Conservation (phyloP, 1,140 invertebrate genomes). For the Oryzaephilus surinamensis region DNA sequence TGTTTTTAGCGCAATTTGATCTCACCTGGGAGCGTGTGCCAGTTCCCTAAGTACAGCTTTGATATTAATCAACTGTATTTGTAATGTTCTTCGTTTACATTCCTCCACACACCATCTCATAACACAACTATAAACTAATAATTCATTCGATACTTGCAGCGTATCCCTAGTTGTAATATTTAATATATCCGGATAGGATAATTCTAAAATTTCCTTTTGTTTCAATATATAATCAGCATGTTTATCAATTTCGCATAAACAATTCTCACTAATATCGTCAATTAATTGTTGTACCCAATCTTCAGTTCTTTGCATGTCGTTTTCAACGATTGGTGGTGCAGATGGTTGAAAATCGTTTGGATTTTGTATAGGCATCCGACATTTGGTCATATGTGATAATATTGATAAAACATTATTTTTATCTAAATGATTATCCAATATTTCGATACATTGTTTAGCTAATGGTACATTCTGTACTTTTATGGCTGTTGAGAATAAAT, state of each 20-base stretch:
- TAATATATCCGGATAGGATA: constrained; percentile 28
- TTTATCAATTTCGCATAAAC: constrained; percentile 29
- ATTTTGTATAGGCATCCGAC: constrained; percentile 14
- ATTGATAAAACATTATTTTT: constrained; percentile 25
- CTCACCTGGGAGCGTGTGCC: constrained; percentile 26
- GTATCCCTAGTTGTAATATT: constrained; percentile 26
- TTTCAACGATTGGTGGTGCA: constrained; percentile 30
- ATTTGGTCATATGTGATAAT: constrained; percentile 21
- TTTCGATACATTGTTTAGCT: constrained; percentile 30
- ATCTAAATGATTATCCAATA: constrained; percentile 24
- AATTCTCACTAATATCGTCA: constrained; percentile 27
- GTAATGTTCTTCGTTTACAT: constrained; percentile 21
- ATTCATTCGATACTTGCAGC: constrained; percentile 26
- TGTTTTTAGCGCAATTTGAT: constrained; percentile 7
- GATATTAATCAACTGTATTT: constrained; percentile 17
- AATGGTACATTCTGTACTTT: constrained; percentile 28
- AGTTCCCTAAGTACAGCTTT: constrained; percentile 27
- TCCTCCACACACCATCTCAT: constrained; percentile 27
- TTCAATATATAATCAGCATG: constrained; percentile 28
- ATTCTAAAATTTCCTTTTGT: constrained; percentile 25
- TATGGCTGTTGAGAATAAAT: constrained; percentile 27
- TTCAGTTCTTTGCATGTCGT: constrained; percentile 23
- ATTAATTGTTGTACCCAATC: constrained; percentile 28
- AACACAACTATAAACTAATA: constrained; percentile 26
- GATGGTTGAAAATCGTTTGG: constrained; percentile 28